A percentile compares a stretch with the other conserved stretches of the same genome.
Conservation (phyloP, 2,113 vertebrate species). For the Gopherus evgoodei region DNA sequence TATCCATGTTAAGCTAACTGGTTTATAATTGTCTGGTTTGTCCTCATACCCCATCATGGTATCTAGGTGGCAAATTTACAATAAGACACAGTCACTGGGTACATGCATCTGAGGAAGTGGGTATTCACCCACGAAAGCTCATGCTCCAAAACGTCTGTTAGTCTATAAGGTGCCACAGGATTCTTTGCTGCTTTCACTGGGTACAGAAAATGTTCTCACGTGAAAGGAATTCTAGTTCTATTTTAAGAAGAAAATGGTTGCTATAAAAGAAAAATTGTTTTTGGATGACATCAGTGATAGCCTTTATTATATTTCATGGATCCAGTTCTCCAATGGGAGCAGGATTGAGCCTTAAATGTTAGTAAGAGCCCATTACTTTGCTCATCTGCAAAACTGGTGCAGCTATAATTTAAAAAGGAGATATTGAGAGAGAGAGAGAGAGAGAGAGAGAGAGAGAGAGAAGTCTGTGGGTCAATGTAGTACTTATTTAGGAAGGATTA, state of each 20-base stretch:
- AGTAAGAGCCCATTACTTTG: neutral
- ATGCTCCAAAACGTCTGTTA: too few species aligned
- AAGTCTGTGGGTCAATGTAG: neutral
- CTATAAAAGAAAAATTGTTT: neutral
- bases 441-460: neutral
- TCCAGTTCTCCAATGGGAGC: neutral
- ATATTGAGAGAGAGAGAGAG: neutral
- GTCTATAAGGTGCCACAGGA: too few species aligned
- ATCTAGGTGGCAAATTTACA: neutral
- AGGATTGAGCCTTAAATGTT: neutral
- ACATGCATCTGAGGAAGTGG: too few species aligned
- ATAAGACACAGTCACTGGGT: neutral
- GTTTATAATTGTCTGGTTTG: neutral
- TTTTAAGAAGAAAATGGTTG: neutral
- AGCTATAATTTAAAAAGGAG: neutral
- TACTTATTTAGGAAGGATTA: neutral
- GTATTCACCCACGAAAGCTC: too few species aligned
- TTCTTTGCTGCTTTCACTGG: too few species aligned
- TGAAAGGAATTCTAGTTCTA: neutral
- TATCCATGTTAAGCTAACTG: too few species aligned
- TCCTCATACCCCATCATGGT: neutral
- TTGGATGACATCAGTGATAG: neutral
- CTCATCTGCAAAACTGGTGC: neutral
- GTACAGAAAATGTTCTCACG: rapidly evolving
- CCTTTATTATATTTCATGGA: neutral